These are phyloP conservation scores for Calameuta pallipes DNA, from an alignment of 2,888 invertebrate genomes.

Conservation along the genomic window DNA sequence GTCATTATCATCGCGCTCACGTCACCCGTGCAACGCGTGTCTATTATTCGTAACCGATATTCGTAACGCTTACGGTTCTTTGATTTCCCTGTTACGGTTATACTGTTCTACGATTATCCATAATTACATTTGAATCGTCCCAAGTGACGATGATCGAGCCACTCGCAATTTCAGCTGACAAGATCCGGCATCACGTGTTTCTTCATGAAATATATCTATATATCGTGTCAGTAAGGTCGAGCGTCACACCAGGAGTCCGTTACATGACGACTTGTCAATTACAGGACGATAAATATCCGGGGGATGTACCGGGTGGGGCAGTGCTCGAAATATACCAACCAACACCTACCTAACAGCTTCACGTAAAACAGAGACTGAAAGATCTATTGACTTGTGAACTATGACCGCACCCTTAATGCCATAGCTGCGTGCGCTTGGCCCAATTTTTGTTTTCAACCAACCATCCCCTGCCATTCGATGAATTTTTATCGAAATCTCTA, in stretches of 20 bases:
- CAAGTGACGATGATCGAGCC: background rate
- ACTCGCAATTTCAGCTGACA: background rate
- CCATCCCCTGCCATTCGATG: background rate
- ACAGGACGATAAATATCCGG: background rate
- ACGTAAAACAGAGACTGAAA: background rate
- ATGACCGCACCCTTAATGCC: background rate
- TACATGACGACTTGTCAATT: slow-evolving; percentile 26
- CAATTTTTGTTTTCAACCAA: background rate
- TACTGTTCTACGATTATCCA: background rate
- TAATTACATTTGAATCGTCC: background rate
- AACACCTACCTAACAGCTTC: background rate
- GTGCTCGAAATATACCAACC: background rate
- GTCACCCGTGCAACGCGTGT: slow-evolving; percentile 43
- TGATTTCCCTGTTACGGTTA: slow-evolving; percentile 35
- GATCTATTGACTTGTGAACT: background rate
- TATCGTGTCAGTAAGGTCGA: background rate
- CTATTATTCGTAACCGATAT: slow-evolving; percentile 48
- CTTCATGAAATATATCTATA: background rate
- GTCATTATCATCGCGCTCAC: slow-evolving; percentile 35
- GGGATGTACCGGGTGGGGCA: background rate
- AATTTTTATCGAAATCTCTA: background rate
- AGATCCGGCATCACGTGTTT: background rate
- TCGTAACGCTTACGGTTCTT: slow-evolving; percentile 38
- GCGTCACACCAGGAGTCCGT: slow-evolving; percentile 12
- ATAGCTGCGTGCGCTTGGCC: background rate